phyloP scores from a whole-genome alignment of 2,113 vertebrate genomes.

The Pygoscelis antarcticus region DNA sequence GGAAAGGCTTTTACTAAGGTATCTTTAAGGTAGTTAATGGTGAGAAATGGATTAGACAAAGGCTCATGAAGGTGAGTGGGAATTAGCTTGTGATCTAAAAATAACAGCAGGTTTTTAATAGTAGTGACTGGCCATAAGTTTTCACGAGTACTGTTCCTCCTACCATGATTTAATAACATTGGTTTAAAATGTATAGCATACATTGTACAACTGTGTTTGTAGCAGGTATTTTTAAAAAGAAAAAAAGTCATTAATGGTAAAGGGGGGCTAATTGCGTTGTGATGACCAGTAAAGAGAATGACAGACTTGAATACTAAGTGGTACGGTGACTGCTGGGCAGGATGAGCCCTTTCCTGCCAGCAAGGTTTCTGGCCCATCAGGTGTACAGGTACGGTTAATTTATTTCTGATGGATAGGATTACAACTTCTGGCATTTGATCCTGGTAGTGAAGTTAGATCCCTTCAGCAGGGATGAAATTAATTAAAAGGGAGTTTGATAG shows the following conservation, averaged over 20 bases:
- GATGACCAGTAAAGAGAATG: background rate
- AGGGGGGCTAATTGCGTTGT: background rate
- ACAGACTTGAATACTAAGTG: background rate
- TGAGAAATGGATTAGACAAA: constrained; percentile 37
- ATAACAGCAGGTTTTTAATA: constrained; percentile 35
- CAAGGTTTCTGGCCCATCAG: background rate
- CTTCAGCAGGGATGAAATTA: background rate
- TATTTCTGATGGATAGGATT: background rate
- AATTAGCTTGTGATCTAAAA: constrained; percentile 45
- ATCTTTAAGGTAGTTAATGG: constrained; percentile 1
- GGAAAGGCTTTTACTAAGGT: background rate
- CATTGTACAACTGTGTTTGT: background rate
- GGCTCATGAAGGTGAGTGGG: constrained; percentile 13
- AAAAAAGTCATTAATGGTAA: background rate
- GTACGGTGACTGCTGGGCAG: background rate
- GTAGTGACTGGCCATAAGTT: background rate
- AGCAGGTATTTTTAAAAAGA: background rate
- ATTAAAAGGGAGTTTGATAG: background rate
- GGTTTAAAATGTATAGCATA: background rate
- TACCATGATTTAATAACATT: background rate
- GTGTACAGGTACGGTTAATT: background rate
- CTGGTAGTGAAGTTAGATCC: background rate
- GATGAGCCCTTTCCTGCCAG: background rate
- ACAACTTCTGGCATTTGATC: background rate
- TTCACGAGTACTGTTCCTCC: background rate